phyloP scores from a whole-genome alignment of 2,888 invertebrate species.

The Oscheius sp. region DNA sequence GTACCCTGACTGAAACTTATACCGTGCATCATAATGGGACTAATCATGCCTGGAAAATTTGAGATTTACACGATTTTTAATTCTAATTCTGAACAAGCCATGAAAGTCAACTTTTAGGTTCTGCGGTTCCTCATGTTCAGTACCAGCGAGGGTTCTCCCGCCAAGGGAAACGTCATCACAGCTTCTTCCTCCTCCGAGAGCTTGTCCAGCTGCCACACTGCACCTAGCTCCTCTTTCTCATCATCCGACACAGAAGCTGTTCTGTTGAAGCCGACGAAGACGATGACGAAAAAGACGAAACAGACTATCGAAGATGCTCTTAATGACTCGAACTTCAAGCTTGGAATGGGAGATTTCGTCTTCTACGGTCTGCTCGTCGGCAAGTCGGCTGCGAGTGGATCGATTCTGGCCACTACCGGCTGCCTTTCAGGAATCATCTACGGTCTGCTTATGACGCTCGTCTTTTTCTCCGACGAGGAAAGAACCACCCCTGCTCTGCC shows the following conservation, averaged over 20 bases:
- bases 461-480: conserved; percentile 49
- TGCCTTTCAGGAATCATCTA: conserved; percentile 57
- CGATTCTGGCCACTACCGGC: conserved; percentile 50
- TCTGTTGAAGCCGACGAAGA: not conserved
- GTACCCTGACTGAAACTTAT: too few species aligned
- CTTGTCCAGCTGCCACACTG: not conserved
- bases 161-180: conserved; percentile 2
- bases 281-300: not conserved
- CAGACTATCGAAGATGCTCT: conserved; percentile 53
- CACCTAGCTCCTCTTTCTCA: not conserved
- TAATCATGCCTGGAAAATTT: too few species aligned
- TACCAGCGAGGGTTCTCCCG: conserved; percentile 29
- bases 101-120: conserved; percentile 33
- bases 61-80: too few species aligned
- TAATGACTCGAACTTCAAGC: conserved; percentile 48
- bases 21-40: too few species aligned
- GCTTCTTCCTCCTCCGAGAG: conserved; percentile 12
- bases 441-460: conserved; percentile 60
- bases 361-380: conserved; percentile 69
- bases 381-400: conserved; percentile 53
- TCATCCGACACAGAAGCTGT: not conserved
- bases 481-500: conserved; percentile 64
- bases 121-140: conserved; percentile 64
- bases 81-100: too few species aligned
- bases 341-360: conserved; percentile 70